Conservation (phyloP, 1,140 invertebrate species). For the Leptinotarsa defecta region DNA sequence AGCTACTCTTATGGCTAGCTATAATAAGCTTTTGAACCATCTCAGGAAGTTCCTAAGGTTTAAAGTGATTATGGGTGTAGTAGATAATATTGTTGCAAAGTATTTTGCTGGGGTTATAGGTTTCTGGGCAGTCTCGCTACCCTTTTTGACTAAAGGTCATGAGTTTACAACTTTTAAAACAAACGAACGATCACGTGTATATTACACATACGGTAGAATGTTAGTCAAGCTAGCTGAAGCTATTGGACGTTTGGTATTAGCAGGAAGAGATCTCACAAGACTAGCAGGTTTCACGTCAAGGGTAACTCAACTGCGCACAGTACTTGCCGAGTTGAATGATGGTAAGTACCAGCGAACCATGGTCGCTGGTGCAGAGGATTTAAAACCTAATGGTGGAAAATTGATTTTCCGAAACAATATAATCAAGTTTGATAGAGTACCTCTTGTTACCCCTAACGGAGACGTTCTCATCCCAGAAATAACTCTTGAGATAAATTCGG, state of each 20-base stretch:
- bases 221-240: slow-evolving; percentile 95
- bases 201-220: slow-evolving; percentile 97
- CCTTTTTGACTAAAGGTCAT: slow-evolving; percentile 71
- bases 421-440: slow-evolving; percentile 91
- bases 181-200: slow-evolving; percentile 66
- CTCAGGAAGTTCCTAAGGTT: slow-evolving; percentile 90
- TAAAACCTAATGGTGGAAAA: slow-evolving; percentile 75
- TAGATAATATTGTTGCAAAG: slow-evolving; percentile 96
- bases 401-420: slow-evolving; percentile 88
- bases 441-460: slow-evolving; percentile 95
- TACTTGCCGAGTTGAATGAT: slow-evolving; percentile 84
- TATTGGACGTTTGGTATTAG: slow-evolving; percentile 90
- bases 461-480: slow-evolving; percentile 91
- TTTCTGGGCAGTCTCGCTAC: slow-evolving; percentile 92
- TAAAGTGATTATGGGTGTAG: slow-evolving; percentile 87
- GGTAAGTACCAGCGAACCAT: slow-evolving; percentile 89
- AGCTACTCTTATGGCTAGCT: slow-evolving; percentile 83
- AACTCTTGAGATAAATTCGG: slow-evolving; percentile 82
- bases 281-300: slow-evolving; percentile 92
- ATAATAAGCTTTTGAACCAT: slow-evolving; percentile 88
- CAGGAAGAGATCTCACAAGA: slow-evolving; percentile 91
- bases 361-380: slow-evolving; percentile 61
- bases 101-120: slow-evolving; percentile 95
- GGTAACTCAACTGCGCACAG: slow-evolving; percentile 87
- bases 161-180: background rate